phyloP scores from a whole-genome alignment of 2,888 invertebrate species.

The Tiliacea citrago region DNA sequence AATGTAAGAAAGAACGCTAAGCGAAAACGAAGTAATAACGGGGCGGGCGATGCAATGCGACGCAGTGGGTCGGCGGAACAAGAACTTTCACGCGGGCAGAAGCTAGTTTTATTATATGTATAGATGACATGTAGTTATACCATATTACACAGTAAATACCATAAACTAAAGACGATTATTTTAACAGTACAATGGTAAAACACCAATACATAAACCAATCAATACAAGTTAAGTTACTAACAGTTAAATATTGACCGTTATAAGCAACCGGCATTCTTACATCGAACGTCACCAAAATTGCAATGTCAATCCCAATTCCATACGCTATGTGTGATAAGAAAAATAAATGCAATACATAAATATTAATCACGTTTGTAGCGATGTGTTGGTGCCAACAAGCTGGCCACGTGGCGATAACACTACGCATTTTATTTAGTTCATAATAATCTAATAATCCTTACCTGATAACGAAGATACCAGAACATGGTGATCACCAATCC shows the following conservation, averaged over 20 bases:
- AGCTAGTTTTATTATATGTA: too few species aligned
- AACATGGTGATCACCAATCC: conserved; percentile 93
- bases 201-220: conserved; percentile 4
- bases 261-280: conserved; percentile 10
- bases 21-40: too few species aligned
- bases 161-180: not conserved
- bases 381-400: conserved; percentile 47
- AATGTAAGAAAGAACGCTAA: too few species aligned
- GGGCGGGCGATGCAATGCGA: too few species aligned
- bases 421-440: conserved; percentile 16
- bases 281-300: conserved; percentile 23
- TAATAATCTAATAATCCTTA: conserved; percentile 71
- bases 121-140: not conserved
- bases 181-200: not conserved
- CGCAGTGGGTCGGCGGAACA: too few species aligned
- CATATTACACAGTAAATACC: not conserved
- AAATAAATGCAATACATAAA: conserved; percentile 52
- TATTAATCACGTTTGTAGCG: conserved; percentile 58
- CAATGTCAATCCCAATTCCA: conserved; percentile 29
- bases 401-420: conserved; percentile 59
- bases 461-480: conserved; percentile 94
- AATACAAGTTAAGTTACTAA: not conserved
- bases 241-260: conserved; percentile 5
- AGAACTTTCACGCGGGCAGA: too few species aligned
- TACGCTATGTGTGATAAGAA: conserved; percentile 47